Conservation (phyloP, 37 sponge, comb jelly and placozoan genomes). For the Theonella swinhoei region DNA sequence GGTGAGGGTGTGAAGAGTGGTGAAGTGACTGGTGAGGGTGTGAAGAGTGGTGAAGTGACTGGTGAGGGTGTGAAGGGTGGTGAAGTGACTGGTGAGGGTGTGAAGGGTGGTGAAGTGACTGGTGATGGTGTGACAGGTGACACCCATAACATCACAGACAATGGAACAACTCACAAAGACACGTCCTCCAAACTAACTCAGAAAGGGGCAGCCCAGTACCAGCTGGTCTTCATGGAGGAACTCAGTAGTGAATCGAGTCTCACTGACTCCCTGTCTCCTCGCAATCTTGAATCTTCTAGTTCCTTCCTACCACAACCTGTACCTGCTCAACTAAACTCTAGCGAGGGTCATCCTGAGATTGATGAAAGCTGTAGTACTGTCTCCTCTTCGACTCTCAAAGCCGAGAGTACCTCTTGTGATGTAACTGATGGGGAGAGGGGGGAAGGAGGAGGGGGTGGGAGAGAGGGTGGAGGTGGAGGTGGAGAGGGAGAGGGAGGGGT, state of each 20-base stretch:
- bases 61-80: background rate
- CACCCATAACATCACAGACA: background rate
- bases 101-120: background rate
- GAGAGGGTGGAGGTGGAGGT: background rate
- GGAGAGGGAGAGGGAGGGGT: background rate
- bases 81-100: background rate
- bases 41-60: background rate
- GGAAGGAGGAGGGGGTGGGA: background rate
- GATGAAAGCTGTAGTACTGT: background rate
- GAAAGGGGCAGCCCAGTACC: constrained; percentile 11
- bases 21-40: background rate
- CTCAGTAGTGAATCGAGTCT: constrained; percentile 21
- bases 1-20: background rate
- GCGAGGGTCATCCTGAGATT: background rate
- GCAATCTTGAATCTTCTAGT: background rate
- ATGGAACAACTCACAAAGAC: background rate
- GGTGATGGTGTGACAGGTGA: background rate
- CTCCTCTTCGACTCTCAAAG: background rate
- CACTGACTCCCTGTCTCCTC: background rate
- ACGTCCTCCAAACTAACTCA: background rate
- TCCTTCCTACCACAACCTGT: background rate
- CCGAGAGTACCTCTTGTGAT: background rate
- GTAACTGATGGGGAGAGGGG: background rate
- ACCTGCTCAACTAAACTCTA: background rate
- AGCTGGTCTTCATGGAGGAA: constrained; percentile 45